phyloP scores from a whole-genome alignment of 2,113 vertebrate species.

The Heterochromis multidens region DNA sequence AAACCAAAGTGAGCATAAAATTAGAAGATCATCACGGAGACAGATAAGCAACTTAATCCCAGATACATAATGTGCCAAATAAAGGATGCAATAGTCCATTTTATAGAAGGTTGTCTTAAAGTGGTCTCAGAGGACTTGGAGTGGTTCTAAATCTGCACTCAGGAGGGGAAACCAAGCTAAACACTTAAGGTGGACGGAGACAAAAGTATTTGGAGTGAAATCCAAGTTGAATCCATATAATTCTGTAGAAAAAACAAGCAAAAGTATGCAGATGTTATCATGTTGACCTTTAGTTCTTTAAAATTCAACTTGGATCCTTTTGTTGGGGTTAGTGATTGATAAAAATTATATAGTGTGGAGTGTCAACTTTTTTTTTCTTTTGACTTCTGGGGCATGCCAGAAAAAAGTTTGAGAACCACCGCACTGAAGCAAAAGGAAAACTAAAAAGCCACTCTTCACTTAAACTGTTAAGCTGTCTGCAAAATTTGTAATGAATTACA shows the following conservation, averaged over 20 bases:
- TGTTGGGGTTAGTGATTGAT: too few relatives aligned
- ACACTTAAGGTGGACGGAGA: background rate
- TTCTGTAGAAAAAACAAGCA: background rate
- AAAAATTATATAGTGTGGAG: background rate
- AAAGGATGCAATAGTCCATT: background rate
- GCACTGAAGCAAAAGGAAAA: background rate
- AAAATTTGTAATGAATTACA: background rate
- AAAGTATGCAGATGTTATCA: background rate
- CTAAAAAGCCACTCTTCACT: background rate
- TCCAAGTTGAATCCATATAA: background rate
- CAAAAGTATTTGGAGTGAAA: background rate
- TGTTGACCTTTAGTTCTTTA: background rate
- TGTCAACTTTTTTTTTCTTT: background rate
- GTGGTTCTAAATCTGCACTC: background rate
- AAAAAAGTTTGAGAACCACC: background rate
- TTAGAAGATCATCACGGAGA: background rate
- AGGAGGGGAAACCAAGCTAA: background rate
- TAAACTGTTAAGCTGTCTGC: background rate
- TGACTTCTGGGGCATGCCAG: background rate
- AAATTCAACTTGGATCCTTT: background rate
- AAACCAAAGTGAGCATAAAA: background rate
- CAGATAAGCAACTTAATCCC: background rate
- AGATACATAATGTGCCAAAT: background rate
- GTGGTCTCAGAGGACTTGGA: background rate
- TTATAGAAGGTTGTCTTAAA: background rate